phyloP scores from a whole-genome alignment of 1,140 invertebrate genomes.

The Dreissena rostriformis region DNA sequence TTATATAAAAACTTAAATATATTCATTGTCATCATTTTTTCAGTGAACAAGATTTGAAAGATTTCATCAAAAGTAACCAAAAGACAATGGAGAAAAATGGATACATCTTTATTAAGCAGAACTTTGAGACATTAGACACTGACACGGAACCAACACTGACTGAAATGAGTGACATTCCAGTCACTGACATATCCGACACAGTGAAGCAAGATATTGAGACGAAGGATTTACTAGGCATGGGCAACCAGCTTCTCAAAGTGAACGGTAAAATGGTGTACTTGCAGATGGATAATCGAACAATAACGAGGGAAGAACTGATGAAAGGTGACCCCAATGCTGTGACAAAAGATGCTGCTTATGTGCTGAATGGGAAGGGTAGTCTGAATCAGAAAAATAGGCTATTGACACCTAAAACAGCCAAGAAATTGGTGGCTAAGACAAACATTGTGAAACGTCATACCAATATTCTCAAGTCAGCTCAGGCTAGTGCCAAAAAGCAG shows the following conservation, averaged over 20 bases:
- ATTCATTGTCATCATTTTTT: constrained; percentile 19
- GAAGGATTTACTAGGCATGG: not conserved
- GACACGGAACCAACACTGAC: constrained; percentile 47
- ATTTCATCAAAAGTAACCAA: constrained; percentile 53
- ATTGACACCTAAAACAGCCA: constrained; percentile 15
- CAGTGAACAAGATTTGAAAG: constrained; percentile 57
- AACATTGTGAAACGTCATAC: constrained; percentile 6
- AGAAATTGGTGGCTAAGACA: constrained; percentile 27
- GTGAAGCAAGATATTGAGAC: constrained; percentile 20
- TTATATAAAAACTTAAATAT: not conserved
- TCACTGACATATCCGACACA: constrained; percentile 9
- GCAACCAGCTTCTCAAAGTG: constrained; percentile 39
- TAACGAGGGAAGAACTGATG: not conserved
- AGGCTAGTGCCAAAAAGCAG: not conserved
- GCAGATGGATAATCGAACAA: constrained; percentile 28
- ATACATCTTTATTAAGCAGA: constrained; percentile 53
- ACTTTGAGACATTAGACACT: constrained; percentile 47
- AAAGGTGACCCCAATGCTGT: not conserved
- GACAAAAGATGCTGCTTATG: not conserved
- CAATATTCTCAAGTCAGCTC: constrained; percentile 31
- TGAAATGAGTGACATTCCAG: constrained; percentile 45
- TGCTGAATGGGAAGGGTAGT: not conserved
- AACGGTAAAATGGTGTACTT: constrained; percentile 50
- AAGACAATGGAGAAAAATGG: constrained; percentile 57
- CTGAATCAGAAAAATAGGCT: not conserved